phyloP scores from a whole-genome alignment of 2,797 vertebrate species.

The Sphenodon punctatus region DNA sequence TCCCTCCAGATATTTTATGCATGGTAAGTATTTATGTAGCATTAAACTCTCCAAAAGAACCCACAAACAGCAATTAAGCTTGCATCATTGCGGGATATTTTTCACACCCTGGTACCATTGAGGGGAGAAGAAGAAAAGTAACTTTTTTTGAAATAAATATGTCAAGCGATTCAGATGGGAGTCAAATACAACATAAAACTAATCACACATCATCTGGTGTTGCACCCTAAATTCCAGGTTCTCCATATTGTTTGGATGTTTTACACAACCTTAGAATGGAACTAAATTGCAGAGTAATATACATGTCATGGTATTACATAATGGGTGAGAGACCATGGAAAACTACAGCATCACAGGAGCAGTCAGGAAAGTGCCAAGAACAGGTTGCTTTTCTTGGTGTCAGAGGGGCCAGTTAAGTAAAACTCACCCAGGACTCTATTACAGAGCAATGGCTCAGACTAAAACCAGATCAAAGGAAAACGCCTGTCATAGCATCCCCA shows the following conservation, averaged over 20 bases:
- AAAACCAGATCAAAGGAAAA: not conserved
- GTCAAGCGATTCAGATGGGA: not conserved
- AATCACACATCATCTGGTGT: not conserved
- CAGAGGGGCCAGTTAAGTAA: not conserved
- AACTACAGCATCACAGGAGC: not conserved
- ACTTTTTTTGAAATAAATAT: not conserved
- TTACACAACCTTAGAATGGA: too few relatives aligned
- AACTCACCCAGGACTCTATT: not conserved
- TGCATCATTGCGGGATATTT: not conserved
- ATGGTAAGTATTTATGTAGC: accelerated
- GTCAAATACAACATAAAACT: not conserved
- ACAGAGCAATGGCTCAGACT: not conserved
- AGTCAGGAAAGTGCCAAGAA: not conserved
- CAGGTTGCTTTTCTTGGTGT: not conserved
- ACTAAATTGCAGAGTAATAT: not conserved
- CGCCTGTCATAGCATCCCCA: too few relatives aligned
- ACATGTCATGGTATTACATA: too few relatives aligned
- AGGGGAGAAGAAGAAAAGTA: accelerated
- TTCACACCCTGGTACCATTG: not conserved
- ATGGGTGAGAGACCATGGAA: not conserved
- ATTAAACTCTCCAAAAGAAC: not conserved
- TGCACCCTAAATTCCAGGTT: not conserved
- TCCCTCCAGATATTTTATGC: too few relatives aligned
- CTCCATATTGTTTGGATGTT: too few relatives aligned
- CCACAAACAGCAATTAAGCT: not conserved